These are phyloP conservation scores for Danio albolineatus DNA, from an alignment of 2,797 vertebrate genomes.

Conservation along the genomic window DNA sequence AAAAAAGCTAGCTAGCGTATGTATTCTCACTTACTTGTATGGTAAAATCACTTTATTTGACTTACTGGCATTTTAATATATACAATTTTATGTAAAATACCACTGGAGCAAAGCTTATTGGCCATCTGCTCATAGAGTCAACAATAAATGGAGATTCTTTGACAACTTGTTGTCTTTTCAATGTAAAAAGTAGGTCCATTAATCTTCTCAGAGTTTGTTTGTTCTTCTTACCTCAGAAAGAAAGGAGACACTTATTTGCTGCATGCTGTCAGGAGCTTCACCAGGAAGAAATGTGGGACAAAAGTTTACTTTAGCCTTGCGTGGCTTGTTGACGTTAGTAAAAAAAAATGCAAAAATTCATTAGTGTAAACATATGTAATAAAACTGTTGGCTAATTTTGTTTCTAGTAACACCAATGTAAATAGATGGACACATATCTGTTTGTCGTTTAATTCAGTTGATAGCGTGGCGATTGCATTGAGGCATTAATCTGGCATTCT, in stretches of 20 bases:
- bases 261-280: constrained; percentile 27
- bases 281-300: constrained; percentile 37
- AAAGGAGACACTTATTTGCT: constrained; percentile 24
- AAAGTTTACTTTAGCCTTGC: constrained; percentile 31
- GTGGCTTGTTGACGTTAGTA: constrained; percentile 21
- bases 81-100: background rate
- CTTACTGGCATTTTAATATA: background rate
- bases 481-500: no score
- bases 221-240: no score
- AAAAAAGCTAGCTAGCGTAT: background rate
- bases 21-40: background rate
- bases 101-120: background rate
- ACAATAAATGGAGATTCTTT: constrained; percentile 34
- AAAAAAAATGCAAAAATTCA: no score
- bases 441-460: no score
- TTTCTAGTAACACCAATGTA: no score
- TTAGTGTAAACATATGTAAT: no score
- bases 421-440: no score
- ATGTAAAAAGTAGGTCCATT: constrained; percentile 25
- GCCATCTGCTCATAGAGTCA: constrained; percentile 25
- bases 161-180: constrained; percentile 28
- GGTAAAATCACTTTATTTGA: background rate
- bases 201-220: no score
- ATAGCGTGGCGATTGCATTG: no score
- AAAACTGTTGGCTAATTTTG: no score